Percentiles rank a stretch among this genome's conserved stretches.
phyloP scores from a whole-genome alignment of 2,888 invertebrate genomes.

The Hirtodrosophila trivittata region DNA sequence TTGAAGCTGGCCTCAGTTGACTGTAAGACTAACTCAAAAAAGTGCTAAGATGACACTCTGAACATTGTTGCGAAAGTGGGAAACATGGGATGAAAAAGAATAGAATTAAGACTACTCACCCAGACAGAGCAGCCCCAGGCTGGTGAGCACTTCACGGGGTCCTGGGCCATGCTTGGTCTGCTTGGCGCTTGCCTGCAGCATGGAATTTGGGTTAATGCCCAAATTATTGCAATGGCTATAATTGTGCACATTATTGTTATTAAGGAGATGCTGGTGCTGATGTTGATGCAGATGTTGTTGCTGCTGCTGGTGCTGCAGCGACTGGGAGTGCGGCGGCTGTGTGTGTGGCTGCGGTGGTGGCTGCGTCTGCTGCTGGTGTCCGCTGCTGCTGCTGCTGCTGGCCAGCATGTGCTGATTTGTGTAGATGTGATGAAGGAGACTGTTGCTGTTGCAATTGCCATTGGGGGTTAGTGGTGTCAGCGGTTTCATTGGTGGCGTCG shows the following conservation, averaged over 20 bases:
- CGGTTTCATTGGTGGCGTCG: slow-evolving; percentile 74
- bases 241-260: slow-evolving; percentile 51
- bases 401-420: slow-evolving; percentile 79
- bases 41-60: too few species aligned
- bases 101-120: too few species aligned
- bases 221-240: slow-evolving; percentile 54
- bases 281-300: slow-evolving; percentile 35
- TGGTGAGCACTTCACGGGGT: slow-evolving; percentile 92
- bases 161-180: slow-evolving; percentile 85
- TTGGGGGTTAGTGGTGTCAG: slow-evolving; percentile 74
- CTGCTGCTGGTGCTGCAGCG: slow-evolving; percentile 28
- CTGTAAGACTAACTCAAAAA: too few species aligned
- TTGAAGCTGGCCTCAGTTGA: too few species aligned
- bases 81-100: too few species aligned
- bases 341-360: slow-evolving; percentile 30
- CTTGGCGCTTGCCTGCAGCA: slow-evolving; percentile 48
- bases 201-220: slow-evolving; percentile 43
- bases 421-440: slow-evolving; percentile 77
- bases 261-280: slow-evolving; percentile 14
- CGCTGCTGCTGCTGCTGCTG: slow-evolving; percentile 55
- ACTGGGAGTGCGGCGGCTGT: slow-evolving; percentile 26
- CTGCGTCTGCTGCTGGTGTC: slow-evolving; percentile 37
- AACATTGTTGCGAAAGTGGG: too few species aligned
- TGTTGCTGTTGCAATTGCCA: slow-evolving; percentile 65
- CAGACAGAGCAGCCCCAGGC: slow-evolving; percentile 92